Base-by-base conservation (phyloP, 2,888 invertebrate species). In the Itoplectis maculator region DNA sequence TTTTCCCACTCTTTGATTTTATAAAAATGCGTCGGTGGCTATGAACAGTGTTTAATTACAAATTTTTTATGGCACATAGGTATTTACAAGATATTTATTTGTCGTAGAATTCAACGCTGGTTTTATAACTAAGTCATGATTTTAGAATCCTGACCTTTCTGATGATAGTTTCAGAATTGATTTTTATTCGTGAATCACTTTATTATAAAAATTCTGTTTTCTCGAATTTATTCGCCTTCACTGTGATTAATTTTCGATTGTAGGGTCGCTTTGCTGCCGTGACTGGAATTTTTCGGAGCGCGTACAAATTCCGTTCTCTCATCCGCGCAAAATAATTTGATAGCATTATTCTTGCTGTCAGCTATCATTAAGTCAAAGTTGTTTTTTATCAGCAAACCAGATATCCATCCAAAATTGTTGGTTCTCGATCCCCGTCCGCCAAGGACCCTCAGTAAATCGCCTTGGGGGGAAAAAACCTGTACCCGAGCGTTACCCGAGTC, bases 401-500 rank as follows among this genome's bases (percentile, higher is more conserved):
- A 95, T 61, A 97, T 95, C 95, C 96, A 96, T 3, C 95, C 94
- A 85, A 96, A 95, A 84, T 94, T 94, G 0, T 94, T 94, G 0
- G 93, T 91, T 66, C 93, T 93, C 0, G 90, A 92, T 29, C 93
- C 94, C 20, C 93, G 86, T 0, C 94, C 94, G 0, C 96, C 96
- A 88, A 96, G 95, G 20, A 95, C 94, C 84, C 95, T 94, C 4
- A 96, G 94, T 77, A 96, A 94, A 75, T 95, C 94, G 4, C 97
- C 97, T 78, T 95, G 95, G 0, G 95, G 95, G 79, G 95, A 95
- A 90, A 97, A 97, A 8, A 97, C 94, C 91, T 97, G 97, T 0
- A 97, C 94, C 5, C 97, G 93, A 49, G 95, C 95, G 89, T 97
- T 97, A 0, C 96, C 97, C 0, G 96, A 95, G 90, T 97, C 97